Evolutionary conservation across 92 coral and sea anemone genomes (phyloP), one percentile per base, ranked within the genome.

Genomic region (Epizoanthus fatuus): DNA sequence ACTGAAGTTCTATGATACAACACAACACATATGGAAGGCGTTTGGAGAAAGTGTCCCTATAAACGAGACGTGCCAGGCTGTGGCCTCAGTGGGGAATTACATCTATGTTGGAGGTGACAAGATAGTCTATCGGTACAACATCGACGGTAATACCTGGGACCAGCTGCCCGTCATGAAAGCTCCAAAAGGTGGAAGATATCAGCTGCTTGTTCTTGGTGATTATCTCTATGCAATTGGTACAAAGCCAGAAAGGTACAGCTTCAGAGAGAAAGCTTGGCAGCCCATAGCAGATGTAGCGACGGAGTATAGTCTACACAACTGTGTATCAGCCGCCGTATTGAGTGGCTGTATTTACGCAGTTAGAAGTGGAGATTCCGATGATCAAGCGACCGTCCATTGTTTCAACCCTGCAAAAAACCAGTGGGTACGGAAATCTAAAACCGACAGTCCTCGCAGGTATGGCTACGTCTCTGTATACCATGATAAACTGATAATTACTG

Each of bases 161-260:
- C 3, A 68, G 2, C 49, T 68, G 40, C 74, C 74, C 15, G 16
- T 20, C 74, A 11, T 13, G 53, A 42, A 0, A 4, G 9, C 10
- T 10, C 2, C 53, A 37, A 39, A 39, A 40, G 2, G 22, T 0
- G 12, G 52, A 1, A 15, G 74, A 10, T 68, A 68, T 68, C 74
- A 68, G 53, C 74, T 68, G 13, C 25, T 68, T 40, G 52, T 68
- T 68, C 10, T 68, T 3, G 74, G 12, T 37, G 51, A 68, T 5
- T 40, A 39, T 7, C 74, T 68, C 11, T 68, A 68, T 68, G 53
- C 53, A 49, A 68, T 68, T 47, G 74, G 74, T 20, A 0, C 7
- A 3, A 13, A 68, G 0, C 53, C 74, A 68, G 74, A 68, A 68
- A 68, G 74, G 19, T 68, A 68, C 74, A 68, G 74, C 10, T 68